Evolutionary conservation across 2,113 vertebrate genomes (phyloP), one percentile per base, ranked within the genome.

Genomic region (Bubo scandiacus): DNA sequence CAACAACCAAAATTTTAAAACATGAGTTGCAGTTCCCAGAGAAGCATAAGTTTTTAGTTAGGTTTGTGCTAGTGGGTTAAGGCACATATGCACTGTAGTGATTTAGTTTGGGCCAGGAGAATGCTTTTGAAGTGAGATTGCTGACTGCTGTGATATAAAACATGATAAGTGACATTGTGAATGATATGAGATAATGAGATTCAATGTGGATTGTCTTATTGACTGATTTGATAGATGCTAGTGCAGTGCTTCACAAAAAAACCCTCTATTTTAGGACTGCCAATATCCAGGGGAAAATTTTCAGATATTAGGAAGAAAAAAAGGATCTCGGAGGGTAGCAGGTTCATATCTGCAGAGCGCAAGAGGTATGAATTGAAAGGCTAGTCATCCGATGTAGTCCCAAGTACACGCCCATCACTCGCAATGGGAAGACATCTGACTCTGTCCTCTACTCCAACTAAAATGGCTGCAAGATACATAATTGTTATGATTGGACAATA

Each of bases 61-160:
- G 11, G 17, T 68, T 89, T 75, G 22, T 67, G 10, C 26, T 54
- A 21, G 40, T 75, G 34, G 17, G 15, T 55, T 74, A 63, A 42
- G 29, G 30, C 21, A 61, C 2, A 0, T 20, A 22, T 20, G 14
- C 7, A 18, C 4, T 21, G 11, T 26, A 2, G 1, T 27, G 14
- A 42, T 73, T 70, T 52, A 43, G 1, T 43, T 66, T 73, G 26
- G 16, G 5, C 13, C 78, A 75, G 66, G 3, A 67, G 22, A 10
- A 18, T 87, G 81, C 43, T 81, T 93, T 79, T 90, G 38, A 85
- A 81, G 27, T 58, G 34, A 90, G 29, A 71, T 90, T 88, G 30
- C n/a, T 36, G 47, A 82, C 6, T 82, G 27, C 21, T 29, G 20
- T 36, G 32, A 34, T 63, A 38, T 16, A 51, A 91, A 75, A 13